phyloP scores from a whole-genome alignment of 1,140 invertebrate species.

The Heterodera carotae region DNA sequence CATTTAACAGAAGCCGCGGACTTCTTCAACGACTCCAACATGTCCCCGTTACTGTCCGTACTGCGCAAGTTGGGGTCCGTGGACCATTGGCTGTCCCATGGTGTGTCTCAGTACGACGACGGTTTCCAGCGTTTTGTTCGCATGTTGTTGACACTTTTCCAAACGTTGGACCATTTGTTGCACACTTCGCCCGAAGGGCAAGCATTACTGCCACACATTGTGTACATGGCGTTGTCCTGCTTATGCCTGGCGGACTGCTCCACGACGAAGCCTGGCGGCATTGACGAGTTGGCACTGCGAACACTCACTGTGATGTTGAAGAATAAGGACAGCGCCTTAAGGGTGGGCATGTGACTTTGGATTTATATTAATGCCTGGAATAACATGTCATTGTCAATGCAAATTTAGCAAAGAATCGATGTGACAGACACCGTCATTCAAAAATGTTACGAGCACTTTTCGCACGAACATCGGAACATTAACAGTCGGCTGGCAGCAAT shows the following conservation, averaged over 20 bases:
- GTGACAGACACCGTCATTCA: constrained; percentile 20
- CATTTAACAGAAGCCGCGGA: constrained; percentile 23
- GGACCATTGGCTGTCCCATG: neutral
- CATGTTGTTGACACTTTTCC: neutral
- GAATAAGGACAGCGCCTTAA: constrained; percentile 1
- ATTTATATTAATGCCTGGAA: neutral
- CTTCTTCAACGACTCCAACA: constrained; percentile 6
- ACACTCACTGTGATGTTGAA: constrained; percentile 24
- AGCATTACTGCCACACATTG: neutral
- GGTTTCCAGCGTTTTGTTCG: neutral
- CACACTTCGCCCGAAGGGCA: neutral
- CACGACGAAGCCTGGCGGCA: neutral
- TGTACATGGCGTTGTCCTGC: constrained; percentile 17
- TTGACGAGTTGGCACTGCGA: constrained; percentile 10
- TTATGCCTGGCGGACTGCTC: neutral
- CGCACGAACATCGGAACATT: neutral
- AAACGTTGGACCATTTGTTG: constrained; percentile 19
- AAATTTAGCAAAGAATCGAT: neutral
- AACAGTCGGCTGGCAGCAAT: constrained; percentile 22
- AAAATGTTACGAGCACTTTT: constrained; percentile 24
- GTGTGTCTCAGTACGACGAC: neutral
- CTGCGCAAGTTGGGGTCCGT: neutral
- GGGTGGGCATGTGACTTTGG: neutral
- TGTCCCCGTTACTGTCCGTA: constrained; percentile 16
- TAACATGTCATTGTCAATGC: neutral